These are phyloP conservation scores for Heterochromis multidens DNA, from an alignment of 2,113 vertebrate species.

Conservation along the genomic window DNA sequence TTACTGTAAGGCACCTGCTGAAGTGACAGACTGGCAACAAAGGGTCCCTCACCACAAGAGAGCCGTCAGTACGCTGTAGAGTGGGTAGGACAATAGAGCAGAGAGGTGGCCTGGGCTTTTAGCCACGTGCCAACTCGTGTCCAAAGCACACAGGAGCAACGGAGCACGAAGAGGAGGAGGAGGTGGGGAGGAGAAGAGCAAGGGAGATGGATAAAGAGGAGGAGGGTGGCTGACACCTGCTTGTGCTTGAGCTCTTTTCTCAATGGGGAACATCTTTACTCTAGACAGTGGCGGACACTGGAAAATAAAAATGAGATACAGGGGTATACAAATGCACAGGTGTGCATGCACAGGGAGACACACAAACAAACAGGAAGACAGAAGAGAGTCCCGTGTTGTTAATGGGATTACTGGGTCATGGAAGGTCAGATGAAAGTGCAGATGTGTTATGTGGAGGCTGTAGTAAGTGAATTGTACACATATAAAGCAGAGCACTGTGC, in stretches of 20 bases:
- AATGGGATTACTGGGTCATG: conserved; percentile 12
- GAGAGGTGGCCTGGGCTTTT: conserved; percentile 68
- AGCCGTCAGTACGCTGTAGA: conserved; percentile 55
- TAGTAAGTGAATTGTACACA: conserved; percentile 11
- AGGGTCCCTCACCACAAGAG: conserved; percentile 49
- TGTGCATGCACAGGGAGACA: neutral
- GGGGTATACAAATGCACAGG: conserved; percentile 44
- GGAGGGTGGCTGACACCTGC: conserved; percentile 60
- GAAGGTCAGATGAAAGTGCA: conserved; percentile 11
- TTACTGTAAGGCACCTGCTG: conserved; percentile 77
- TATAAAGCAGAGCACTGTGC: neutral
- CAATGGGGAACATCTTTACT: conserved; percentile 27
- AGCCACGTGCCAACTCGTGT: conserved; percentile 70
- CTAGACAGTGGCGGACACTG: neutral
- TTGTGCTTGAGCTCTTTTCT: conserved; percentile 63
- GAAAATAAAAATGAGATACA: conserved; percentile 7
- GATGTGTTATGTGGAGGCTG: conserved; percentile 11
- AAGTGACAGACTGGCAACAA: conserved; percentile 73
- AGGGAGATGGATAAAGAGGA: conserved; percentile 21
- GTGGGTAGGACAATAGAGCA: conserved; percentile 67
- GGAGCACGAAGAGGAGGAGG: conserved; percentile 33
- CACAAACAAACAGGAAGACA: neutral
- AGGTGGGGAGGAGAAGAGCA: conserved; percentile 19
- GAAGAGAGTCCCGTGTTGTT: conserved; percentile 4
- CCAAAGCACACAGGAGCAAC: conserved; percentile 38